Conservation (phyloP, 2,113 vertebrate genomes). For the Plectropomus leopardus region DNA sequence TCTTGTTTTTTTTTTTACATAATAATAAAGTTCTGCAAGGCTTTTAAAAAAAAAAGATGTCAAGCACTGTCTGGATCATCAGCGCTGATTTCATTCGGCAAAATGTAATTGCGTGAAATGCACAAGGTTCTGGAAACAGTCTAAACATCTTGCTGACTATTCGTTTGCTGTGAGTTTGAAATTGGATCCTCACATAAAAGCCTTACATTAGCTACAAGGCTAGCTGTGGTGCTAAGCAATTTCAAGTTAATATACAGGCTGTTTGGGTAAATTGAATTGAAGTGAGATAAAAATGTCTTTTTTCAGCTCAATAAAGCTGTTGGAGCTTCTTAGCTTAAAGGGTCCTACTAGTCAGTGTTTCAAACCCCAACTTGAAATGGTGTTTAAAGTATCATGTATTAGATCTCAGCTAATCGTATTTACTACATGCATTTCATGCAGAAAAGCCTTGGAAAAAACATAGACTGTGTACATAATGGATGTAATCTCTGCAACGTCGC, state of each 20-base stretch:
- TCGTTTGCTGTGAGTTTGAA: not conserved
- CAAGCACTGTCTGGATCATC: not conserved
- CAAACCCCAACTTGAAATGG: not conserved
- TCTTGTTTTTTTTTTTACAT: slow-evolving; percentile 16
- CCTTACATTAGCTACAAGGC: not conserved
- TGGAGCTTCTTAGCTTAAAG: slow-evolving; percentile 4
- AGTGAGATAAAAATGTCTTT: not conserved
- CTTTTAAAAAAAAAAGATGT: slow-evolving; percentile 3
- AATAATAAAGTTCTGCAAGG: slow-evolving; percentile 45
- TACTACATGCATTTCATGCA: not conserved
- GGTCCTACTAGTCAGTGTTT: not conserved
- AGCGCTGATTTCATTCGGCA: not conserved
- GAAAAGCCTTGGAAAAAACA: not conserved
- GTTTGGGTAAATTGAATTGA: slow-evolving; percentile 4
- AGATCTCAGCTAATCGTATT: not conserved
- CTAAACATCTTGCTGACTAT: not conserved
- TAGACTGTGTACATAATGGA: too few species aligned
- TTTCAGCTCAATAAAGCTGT: not conserved
- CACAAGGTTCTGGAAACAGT: not conserved
- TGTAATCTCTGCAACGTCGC: too few species aligned
- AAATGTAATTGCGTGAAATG: not conserved
- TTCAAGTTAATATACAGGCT: slow-evolving; percentile 11
- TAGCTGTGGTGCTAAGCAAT: slow-evolving; percentile 4
- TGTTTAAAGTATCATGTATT: not conserved
- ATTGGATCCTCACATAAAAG: slow-evolving; percentile 15